phyloP scores from a whole-genome alignment of 2,113 vertebrate species.

The Ovibos moschatus region DNA sequence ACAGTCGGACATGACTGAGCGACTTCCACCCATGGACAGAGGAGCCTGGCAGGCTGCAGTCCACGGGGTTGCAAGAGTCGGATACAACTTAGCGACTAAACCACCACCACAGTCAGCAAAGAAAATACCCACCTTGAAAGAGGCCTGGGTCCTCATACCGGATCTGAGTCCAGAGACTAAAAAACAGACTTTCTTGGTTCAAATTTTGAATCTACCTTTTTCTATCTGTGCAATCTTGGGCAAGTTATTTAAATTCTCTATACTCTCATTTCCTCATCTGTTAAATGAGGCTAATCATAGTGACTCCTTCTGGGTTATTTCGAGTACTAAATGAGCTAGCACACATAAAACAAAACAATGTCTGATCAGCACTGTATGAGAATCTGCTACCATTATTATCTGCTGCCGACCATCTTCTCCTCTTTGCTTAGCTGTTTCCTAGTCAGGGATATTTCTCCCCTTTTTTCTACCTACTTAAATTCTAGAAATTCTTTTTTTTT shows the following conservation, averaged over 20 bases:
- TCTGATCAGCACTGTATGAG: neutral
- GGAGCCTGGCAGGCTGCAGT: neutral
- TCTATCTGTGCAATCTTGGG: neutral
- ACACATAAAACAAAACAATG: neutral
- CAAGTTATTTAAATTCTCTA: neutral
- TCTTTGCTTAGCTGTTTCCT: neutral
- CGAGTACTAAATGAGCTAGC: neutral
- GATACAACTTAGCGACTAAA: accelerated
- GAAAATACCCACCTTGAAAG: neutral
- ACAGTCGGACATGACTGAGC: neutral
- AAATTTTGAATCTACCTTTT: neutral
- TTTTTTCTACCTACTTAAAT: neutral
- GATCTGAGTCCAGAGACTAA: neutral
- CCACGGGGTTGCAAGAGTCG: accelerated
- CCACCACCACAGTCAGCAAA: neutral
- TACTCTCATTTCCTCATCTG: neutral
- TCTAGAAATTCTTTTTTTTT: neutral
- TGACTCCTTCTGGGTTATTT: neutral
- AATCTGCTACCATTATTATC: neutral
- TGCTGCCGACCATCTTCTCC: neutral
- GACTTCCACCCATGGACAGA: neutral
- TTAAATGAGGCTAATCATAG: neutral
- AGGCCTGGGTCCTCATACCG: neutral
- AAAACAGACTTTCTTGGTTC: neutral
- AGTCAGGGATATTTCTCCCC: neutral